Evolutionary conservation across 2,888 invertebrate species (phyloP).

Genomic region (Acanthopleura granulata): DNA sequence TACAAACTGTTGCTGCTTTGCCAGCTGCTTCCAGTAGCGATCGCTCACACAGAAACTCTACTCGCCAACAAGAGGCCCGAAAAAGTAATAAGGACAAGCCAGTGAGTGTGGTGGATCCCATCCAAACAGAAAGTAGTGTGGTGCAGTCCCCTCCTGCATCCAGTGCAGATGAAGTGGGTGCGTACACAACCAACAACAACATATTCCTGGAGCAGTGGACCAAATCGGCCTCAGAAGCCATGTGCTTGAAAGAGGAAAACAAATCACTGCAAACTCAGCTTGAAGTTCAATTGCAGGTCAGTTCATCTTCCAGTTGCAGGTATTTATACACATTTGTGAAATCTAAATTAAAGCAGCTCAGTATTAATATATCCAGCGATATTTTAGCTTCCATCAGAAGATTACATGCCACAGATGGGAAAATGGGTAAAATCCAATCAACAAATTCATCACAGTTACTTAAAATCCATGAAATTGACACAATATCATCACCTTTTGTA

Average conservation of each 20-base stretch:
- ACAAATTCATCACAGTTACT: too few relatives aligned
- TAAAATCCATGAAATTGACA: background rate
- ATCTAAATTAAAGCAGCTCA: too few relatives aligned
- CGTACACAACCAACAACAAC: background rate
- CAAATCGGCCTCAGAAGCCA: slow-evolving; percentile 17
- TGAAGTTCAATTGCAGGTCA: slow-evolving; percentile 47
- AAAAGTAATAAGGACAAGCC: background rate
- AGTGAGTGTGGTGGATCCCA: background rate
- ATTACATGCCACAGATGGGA: too few relatives aligned
- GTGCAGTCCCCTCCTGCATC: background rate
- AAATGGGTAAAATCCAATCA: too few relatives aligned
- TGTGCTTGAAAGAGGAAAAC: slow-evolving; percentile 12
- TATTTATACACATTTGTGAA: too few relatives aligned
- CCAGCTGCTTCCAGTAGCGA: background rate
- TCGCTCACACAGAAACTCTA: background rate
- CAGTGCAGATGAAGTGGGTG: background rate
- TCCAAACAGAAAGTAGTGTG: background rate
- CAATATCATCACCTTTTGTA: slow-evolving; percentile 11
- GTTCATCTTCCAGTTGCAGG: background rate
- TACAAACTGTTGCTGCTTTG: background rate
- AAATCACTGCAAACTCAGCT: slow-evolving; percentile 38
- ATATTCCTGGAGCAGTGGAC: slow-evolving; percentile 20
- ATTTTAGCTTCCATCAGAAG: too few relatives aligned
- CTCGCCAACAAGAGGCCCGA: background rate
- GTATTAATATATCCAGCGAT: too few relatives aligned